phyloP scores from a whole-genome alignment of 2,888 invertebrate species.

The Onthophagus sagittarius region DNA sequence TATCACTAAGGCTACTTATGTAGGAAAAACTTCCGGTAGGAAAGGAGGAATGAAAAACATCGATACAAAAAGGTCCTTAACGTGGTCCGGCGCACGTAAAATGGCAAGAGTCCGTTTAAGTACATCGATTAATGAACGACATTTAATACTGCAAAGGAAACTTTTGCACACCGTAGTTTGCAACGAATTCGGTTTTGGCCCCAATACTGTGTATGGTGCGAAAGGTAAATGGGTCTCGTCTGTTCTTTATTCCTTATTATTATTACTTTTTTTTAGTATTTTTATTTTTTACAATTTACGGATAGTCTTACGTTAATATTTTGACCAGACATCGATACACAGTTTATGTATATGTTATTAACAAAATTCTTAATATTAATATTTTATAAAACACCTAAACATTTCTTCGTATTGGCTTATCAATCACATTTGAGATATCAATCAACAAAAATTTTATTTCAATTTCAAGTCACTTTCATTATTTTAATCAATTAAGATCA shows the following conservation, averaged over 20 bases:
- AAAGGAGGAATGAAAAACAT: slow-evolving; percentile 13
- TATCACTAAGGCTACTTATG: slow-evolving; percentile 22
- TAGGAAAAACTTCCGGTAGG: slow-evolving; percentile 16
- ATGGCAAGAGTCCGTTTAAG: slow-evolving; percentile 24
- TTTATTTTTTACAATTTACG: background rate
- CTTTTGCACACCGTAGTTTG: slow-evolving; percentile 10
- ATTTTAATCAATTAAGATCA: too few relatives aligned
- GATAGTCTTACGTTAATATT: slow-evolving; percentile 11
- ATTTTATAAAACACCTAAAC: background rate
- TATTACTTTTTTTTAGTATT: background rate
- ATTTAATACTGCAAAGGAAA: slow-evolving; percentile 14
- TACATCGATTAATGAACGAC: slow-evolving; percentile 16
- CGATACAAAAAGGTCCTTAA: slow-evolving; percentile 13
- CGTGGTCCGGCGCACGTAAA: slow-evolving; percentile 17
- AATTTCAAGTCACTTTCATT: too few relatives aligned
- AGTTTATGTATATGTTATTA: slow-evolving; percentile 17
- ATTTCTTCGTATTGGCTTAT: background rate
- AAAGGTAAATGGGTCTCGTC: background rate
- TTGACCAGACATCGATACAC: slow-evolving; percentile 23
- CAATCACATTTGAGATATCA: too few relatives aligned
- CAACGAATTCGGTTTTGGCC: slow-evolving; percentile 11
- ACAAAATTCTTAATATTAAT: background rate
- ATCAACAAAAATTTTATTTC: too few relatives aligned
- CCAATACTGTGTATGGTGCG: slow-evolving; percentile 6
- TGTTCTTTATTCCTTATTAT: background rate